Conservation (phyloP, 2,888 invertebrate genomes). For the Zygaena filipendulae region DNA sequence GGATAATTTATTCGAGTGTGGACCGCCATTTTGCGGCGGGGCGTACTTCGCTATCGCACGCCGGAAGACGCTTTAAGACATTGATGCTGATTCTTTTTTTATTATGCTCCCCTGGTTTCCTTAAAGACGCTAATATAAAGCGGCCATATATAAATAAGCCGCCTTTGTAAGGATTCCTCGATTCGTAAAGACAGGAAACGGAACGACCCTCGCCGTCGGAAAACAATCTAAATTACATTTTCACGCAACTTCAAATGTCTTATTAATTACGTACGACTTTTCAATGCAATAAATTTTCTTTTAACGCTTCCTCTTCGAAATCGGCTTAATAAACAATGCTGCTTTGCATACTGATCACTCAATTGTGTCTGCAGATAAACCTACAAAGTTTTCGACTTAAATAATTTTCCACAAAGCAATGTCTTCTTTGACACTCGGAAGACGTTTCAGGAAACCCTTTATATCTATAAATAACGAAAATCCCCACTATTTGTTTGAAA, state of each 20-base stretch:
- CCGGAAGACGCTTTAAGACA: constrained; percentile 65
- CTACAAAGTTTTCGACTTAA: too few species aligned
- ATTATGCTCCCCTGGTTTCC: constrained; percentile 61
- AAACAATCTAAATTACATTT: constrained; percentile 70
- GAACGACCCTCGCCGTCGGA: constrained; percentile 45
- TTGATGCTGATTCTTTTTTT: constrained; percentile 69
- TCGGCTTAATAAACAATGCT: constrained; percentile 58
- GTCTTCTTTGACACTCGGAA: too few species aligned
- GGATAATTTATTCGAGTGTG: constrained; percentile 67
- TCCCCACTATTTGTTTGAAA: constrained; percentile 39
- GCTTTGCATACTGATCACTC: constrained; percentile 49
- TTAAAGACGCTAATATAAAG: constrained; percentile 68
- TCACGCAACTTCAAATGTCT: constrained; percentile 70
- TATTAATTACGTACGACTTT: constrained; percentile 67
- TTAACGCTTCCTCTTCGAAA: constrained; percentile 52
- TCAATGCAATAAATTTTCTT: constrained; percentile 69
- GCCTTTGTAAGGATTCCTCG: constrained; percentile 48
- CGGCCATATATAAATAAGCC: constrained; percentile 65
- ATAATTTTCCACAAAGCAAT: too few species aligned
- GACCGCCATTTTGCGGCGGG: constrained; percentile 66
- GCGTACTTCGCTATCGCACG: constrained; percentile 47
- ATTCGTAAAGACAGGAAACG: constrained; percentile 46
- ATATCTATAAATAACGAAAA: constrained; percentile 35
- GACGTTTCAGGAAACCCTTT: too few species aligned
- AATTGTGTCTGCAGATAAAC: constrained; percentile 12